Evolutionary conservation across 92 coral and sea anemone species (phyloP), one percentile per base, ranked within the genome.

Genomic region (Hydrozoanthus gracilis): DNA sequence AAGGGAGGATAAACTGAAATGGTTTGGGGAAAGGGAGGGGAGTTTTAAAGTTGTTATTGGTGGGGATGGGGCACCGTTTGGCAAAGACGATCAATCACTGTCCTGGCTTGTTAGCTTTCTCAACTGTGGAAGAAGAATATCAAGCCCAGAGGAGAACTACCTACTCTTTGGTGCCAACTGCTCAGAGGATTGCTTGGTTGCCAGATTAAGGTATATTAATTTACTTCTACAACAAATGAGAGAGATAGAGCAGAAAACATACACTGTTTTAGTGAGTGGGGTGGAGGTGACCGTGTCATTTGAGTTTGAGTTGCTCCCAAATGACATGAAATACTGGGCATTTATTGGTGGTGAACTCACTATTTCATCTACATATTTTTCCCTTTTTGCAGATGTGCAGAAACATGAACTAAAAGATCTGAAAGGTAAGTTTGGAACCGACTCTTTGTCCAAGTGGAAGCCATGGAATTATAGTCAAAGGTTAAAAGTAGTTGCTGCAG

Each of bases 161-260:
- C 87, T 88, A 45, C 45, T 87, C 27, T 80, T 88, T 17, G 90
- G 90, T 8, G 87, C 90, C 48, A 88, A 88, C 77, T 88, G 87
- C 70, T 60, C 77, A 17, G 90, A 87, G 39, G 82, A 80, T 27
- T 85, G 84, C 56, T 54, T 65, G 68, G 79, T 61, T 65, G 77
- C 76, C 12, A 74, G 69, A 52, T n/a, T n/a, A n/a, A 60, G 62
- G 71, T 79, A 65, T 79, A 70, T 77, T 48, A 54, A 54, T 15
- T 62, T 50, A 70, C 74, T 87, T 16, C 7, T 17, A 16, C 62
- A 20, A 15, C 79, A 88, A 55, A 88, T 88, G 7, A 56, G 62
- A 60, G 48, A 49, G 71, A 72, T 88, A 77, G 87, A 88, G 56
- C 73, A 18, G 51, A 88, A 88, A 11, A 56, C 27, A 44, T 87